These are phyloP conservation scores for Sciaenops ocellatus DNA, from an alignment of 2,797 vertebrate genomes.

Conservation along the genomic window DNA sequence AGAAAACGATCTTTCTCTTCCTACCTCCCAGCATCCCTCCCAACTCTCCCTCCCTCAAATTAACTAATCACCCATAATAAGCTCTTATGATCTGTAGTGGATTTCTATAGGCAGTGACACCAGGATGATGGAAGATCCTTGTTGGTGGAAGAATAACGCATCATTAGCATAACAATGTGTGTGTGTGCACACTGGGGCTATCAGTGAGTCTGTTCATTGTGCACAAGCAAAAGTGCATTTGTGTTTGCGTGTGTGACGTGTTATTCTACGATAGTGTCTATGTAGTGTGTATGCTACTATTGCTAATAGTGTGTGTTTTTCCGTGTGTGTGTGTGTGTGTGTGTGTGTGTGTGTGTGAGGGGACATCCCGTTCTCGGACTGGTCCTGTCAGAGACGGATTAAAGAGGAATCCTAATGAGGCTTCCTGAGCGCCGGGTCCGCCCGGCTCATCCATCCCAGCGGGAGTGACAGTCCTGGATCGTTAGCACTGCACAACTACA, in stretches of 20 bases:
- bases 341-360: slow-evolving; percentile 49
- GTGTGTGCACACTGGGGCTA: slow-evolving; percentile 24
- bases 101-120: slow-evolving; percentile 90
- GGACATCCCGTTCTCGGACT: slow-evolving; percentile 85
- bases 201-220: slow-evolving; percentile 63
- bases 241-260: slow-evolving; percentile 44
- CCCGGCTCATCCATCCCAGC: slow-evolving; percentile 90
- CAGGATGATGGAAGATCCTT: slow-evolving; percentile 90
- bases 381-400: slow-evolving; percentile 96
- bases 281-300: slow-evolving; percentile 29
- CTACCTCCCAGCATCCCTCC: slow-evolving; percentile 71
- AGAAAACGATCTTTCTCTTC: slow-evolving; percentile 63
- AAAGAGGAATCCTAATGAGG: slow-evolving; percentile 98
- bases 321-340: slow-evolving; percentile 37
- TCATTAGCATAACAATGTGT: slow-evolving; percentile 89
- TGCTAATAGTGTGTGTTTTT: background rate
- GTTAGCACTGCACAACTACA: slow-evolving; percentile 94
- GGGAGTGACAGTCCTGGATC: slow-evolving; percentile 91
- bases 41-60: slow-evolving; percentile 79
- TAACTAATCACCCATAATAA: slow-evolving; percentile 96
- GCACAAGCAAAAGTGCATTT: slow-evolving; percentile 71
- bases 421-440: slow-evolving; percentile 85
- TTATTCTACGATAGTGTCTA: slow-evolving; percentile 36
- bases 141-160: slow-evolving; percentile 88
- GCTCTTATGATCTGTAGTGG: slow-evolving; percentile 95